These are phyloP conservation scores for Microvelia longipes DNA, from an alignment of 1,140 invertebrate genomes.

Conservation along the genomic window DNA sequence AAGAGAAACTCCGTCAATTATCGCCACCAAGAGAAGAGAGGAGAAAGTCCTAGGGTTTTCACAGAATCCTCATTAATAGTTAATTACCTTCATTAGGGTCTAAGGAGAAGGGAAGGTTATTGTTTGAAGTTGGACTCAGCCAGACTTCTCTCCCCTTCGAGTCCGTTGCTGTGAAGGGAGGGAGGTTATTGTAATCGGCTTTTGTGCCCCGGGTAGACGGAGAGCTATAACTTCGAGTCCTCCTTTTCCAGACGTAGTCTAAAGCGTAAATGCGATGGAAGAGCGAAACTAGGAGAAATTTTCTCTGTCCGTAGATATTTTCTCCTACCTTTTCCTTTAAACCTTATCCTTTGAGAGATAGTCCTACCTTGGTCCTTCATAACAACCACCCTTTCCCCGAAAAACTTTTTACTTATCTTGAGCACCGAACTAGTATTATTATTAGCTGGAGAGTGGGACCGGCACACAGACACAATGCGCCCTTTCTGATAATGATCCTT, in stretches of 20 bases:
- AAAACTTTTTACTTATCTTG: too few relatives aligned
- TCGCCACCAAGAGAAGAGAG: conserved; percentile 6
- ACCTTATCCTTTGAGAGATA: too few relatives aligned
- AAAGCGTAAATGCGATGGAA: background rate
- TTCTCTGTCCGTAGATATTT: too few relatives aligned
- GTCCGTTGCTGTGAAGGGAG: too few relatives aligned
- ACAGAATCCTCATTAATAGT: conserved; percentile 15
- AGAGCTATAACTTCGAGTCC: background rate
- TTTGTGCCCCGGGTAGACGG: background rate
- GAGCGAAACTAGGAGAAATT: too few relatives aligned
- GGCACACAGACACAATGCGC: too few relatives aligned
- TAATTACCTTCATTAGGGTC: conserved; percentile 13
- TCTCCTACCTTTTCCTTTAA: too few relatives aligned
- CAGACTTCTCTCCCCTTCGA: background rate
- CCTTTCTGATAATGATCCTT: too few relatives aligned
- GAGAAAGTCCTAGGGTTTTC: conserved; percentile 7
- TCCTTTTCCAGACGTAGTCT: background rate
- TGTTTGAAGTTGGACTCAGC: conserved; percentile 9
- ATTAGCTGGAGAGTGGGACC: too few relatives aligned
- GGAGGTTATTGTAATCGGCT: conserved; percentile 7
- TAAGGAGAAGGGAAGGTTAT: conserved; percentile 6
- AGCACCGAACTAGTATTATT: too few relatives aligned
- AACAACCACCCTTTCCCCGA: too few relatives aligned
- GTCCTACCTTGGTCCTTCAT: too few relatives aligned
- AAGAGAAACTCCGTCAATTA: background rate